A percentile compares a stretch with the other conserved stretches of the same genome.
Conservation (phyloP, 2,113 vertebrate species). For the Salminus brasiliensis region DNA sequence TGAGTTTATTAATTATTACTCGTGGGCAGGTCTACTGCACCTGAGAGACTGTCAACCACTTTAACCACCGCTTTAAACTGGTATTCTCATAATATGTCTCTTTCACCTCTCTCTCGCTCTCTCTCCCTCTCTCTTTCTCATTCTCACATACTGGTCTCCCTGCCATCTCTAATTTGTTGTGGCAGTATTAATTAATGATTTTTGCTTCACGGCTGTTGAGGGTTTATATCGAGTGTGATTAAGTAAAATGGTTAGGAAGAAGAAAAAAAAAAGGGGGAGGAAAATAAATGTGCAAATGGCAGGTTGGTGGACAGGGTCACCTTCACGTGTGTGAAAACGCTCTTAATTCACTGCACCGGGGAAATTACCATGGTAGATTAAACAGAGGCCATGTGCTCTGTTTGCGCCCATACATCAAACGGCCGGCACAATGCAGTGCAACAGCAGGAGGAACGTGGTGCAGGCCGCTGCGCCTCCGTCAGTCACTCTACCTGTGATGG, state of each 20-base stretch:
- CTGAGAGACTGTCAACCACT: background rate
- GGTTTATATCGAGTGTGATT: constrained; percentile 80
- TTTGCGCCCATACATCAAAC: constrained; percentile 48
- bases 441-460: constrained; percentile 19
- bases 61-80: background rate
- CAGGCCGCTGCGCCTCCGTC: background rate
- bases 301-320: constrained; percentile 79
- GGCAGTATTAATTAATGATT: constrained; percentile 86
- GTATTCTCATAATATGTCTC: constrained; percentile 66
- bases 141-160: constrained; percentile 59
- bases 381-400: constrained; percentile 50
- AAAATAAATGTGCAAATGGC: constrained; percentile 65
- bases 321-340: constrained; percentile 78
- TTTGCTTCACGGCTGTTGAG: constrained; percentile 71
- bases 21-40: background rate
- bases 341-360: constrained; percentile 74
- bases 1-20: background rate
- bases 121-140: constrained; percentile 17
- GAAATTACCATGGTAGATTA: constrained; percentile 71
- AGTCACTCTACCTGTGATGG: constrained; percentile 27
- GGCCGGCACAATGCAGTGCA: constrained; percentile 59
- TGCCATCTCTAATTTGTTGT: constrained; percentile 80
- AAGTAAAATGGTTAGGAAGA: constrained; percentile 77
- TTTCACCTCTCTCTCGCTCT: constrained; percentile 67
- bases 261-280: constrained; percentile 59